phyloP scores from a whole-genome alignment of 2,113 vertebrate genomes.

The Argyrosomus japonicus region DNA sequence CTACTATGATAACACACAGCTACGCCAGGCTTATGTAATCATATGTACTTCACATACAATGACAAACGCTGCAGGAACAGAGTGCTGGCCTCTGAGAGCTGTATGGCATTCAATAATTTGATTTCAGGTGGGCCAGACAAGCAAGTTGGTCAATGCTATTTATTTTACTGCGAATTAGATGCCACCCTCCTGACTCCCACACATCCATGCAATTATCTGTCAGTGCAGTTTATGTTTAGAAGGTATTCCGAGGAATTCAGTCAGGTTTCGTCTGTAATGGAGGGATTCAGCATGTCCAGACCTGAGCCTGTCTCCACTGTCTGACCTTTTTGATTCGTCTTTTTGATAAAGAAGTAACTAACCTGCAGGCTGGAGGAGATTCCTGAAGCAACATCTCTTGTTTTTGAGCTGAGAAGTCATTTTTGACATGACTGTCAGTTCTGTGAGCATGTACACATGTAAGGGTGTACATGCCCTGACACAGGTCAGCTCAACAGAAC shows the following conservation, averaged over 20 bases:
- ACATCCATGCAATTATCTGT: slow-evolving; percentile 21
- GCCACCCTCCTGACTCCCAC: not conserved
- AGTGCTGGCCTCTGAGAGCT: not conserved
- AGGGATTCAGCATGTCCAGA: slow-evolving; percentile 10
- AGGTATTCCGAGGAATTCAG: slow-evolving; percentile 3
- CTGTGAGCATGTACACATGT: not conserved
- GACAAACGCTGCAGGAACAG: slow-evolving; percentile 4
- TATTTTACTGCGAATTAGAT: slow-evolving; percentile 10
- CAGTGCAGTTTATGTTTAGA: not conserved
- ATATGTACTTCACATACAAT: slow-evolving; percentile 8
- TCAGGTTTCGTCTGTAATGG: slow-evolving; percentile 16
- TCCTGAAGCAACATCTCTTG: slow-evolving; percentile 4
- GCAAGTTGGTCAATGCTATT: slow-evolving; percentile 13
- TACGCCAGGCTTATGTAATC: not conserved
- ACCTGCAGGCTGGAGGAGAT: slow-evolving; percentile 10
- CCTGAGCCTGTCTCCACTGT: slow-evolving; percentile 3
- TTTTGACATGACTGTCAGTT: not conserved
- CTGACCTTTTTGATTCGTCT: slow-evolving; percentile 47
- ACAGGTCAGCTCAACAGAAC: not conserved
- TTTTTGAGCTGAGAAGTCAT: not conserved
- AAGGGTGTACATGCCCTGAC: not conserved
- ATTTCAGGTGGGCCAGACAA: slow-evolving; percentile 6
- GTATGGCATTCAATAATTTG: not conserved
- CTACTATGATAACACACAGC: not conserved
- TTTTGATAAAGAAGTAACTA: slow-evolving; percentile 39